These are phyloP conservation scores for Protodeltote pygarga DNA, from an alignment of 2,888 invertebrate species.

Conservation along the genomic window DNA sequence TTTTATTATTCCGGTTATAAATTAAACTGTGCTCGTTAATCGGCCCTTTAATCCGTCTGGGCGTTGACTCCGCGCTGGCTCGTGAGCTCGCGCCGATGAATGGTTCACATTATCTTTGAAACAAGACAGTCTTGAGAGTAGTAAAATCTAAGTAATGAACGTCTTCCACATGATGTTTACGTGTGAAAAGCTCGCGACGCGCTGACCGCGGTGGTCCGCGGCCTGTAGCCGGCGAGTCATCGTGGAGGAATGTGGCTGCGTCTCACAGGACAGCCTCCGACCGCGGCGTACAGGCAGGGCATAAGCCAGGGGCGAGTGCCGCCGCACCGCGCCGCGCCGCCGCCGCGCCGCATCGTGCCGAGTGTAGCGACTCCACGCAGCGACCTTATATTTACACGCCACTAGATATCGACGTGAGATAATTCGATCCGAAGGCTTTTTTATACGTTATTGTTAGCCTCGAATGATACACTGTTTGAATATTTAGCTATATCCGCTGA, in stretches of 20 bases:
- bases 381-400: conserved; percentile 43
- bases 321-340: too few relatives aligned
- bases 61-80: conserved; percentile 76
- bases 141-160: conserved; percentile 67
- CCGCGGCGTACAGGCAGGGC: conserved; percentile 1
- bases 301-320: conserved; percentile 18
- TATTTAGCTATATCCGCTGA: conserved; percentile 87
- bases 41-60: conserved; percentile 85
- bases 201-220: too few relatives aligned
- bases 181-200: conserved; percentile 59
- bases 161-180: conserved; percentile 63
- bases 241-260: conserved; percentile 78
- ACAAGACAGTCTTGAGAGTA: conserved; percentile 60
- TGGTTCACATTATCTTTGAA: conserved; percentile 61
- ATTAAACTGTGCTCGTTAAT: conserved; percentile 83
- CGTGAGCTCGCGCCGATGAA: conserved; percentile 55
- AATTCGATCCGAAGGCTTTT: conserved; percentile 72
- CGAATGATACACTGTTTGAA: conserved; percentile 86
- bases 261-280: conserved; percentile 62
- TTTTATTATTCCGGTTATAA: conserved; percentile 84
- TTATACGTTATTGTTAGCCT: conserved; percentile 83
- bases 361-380: conserved; percentile 1
- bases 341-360: too few relatives aligned
- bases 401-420: conserved; percentile 78
- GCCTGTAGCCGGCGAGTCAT: conserved; percentile 68